These are phyloP conservation scores for Rhysida immarginata DNA, from an alignment of 1,140 invertebrate genomes.

Conservation along the genomic window DNA sequence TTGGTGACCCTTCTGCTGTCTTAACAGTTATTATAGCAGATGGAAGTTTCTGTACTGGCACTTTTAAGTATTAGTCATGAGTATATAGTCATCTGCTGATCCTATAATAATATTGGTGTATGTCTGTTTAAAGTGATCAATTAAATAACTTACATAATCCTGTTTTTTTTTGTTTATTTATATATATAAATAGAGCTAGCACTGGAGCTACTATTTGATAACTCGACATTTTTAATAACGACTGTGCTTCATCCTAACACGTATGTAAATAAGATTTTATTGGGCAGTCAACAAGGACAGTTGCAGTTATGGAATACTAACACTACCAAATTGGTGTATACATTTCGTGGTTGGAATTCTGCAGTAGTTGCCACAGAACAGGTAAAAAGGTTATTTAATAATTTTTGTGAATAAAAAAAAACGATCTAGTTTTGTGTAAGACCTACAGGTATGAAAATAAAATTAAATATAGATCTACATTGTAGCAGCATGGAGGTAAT, in stretches of 20 bases:
- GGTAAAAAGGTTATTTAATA: too few relatives aligned
- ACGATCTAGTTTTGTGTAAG: too few relatives aligned
- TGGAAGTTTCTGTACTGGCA: too few relatives aligned
- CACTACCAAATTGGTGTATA: slow-evolving; percentile 55
- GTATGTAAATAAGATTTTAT: slow-evolving; percentile 87
- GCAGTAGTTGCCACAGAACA: slow-evolving; percentile 53
- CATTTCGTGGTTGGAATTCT: slow-evolving; percentile 60
- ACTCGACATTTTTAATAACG: slow-evolving; percentile 55
- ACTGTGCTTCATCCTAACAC: slow-evolving; percentile 73
- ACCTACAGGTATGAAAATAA: too few relatives aligned
- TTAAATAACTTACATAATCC: neutral
- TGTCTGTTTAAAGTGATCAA: neutral
- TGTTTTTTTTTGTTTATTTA: slow-evolving; percentile 1
- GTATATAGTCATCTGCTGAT: too few relatives aligned
- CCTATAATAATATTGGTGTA: neutral
- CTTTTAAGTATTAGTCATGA: too few relatives aligned
- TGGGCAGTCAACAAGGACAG: slow-evolving; percentile 73
- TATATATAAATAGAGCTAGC: slow-evolving; percentile 26
- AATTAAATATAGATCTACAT: too few relatives aligned
- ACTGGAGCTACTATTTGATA: slow-evolving; percentile 41
- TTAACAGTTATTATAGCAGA: too few relatives aligned
- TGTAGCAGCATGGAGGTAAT: too few relatives aligned
- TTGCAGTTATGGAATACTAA: slow-evolving; percentile 85
- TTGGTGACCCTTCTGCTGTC: too few relatives aligned
- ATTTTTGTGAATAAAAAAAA: too few relatives aligned